phyloP scores from a whole-genome alignment of 2,113 vertebrate genomes.

The Microcebus murinus region DNA sequence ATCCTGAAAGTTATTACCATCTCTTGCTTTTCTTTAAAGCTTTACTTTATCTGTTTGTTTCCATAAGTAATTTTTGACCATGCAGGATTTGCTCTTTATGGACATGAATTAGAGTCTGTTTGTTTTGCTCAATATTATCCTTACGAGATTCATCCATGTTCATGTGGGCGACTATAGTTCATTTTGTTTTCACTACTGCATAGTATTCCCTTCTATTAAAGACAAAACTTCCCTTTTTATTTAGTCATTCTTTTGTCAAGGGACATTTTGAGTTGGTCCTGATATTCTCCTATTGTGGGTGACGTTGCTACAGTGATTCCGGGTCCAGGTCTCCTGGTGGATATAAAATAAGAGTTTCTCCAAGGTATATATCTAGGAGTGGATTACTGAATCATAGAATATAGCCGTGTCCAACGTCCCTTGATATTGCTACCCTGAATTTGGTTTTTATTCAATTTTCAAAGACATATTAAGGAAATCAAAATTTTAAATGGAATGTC shows the following conservation, averaged over 20 bases:
- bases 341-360: not conserved
- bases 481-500: not conserved
- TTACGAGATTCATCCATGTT: not conserved
- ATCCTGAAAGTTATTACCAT: not conserved
- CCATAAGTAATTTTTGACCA: not conserved
- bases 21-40: not conserved
- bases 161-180: not conserved
- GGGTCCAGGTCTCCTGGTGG: not conserved
- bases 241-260: not conserved
- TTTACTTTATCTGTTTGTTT: not conserved
- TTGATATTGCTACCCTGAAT: not conserved
- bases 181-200: not conserved
- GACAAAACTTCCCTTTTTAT: not conserved
- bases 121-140: not conserved
- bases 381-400: not conserved
- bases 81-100: not conserved
- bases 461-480: not conserved
- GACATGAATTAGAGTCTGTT: not conserved
- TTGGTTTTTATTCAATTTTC: not conserved
- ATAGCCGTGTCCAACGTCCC: not conserved
- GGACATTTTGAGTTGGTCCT: conserved; percentile 4
- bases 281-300: not conserved
- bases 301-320: not conserved
- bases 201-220: not conserved
- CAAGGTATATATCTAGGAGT: not conserved